phyloP scores from a whole-genome alignment of 2,797 vertebrate species.

The Xenopus petersii region DNA sequence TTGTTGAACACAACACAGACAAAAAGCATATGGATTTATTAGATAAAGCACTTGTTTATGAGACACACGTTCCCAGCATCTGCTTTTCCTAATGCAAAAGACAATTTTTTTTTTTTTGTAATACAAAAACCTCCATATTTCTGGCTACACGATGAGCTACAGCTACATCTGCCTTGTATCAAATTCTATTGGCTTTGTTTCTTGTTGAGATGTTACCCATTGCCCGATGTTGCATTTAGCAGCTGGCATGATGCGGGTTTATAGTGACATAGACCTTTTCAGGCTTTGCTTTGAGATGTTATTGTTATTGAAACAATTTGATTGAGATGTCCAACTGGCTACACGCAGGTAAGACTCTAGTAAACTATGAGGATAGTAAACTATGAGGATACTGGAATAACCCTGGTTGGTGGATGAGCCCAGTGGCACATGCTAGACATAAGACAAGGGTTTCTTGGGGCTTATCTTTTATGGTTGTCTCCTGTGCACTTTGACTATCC shows the following conservation, averaged over 20 bases:
- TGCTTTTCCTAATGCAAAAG: neutral
- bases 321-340: too few relatives aligned
- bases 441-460: too few relatives aligned
- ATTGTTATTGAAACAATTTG: too few relatives aligned
- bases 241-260: neutral
- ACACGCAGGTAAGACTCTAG: too few relatives aligned
- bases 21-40: slow-evolving; percentile 2
- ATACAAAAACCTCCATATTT: neutral
- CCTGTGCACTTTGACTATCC: too few relatives aligned
- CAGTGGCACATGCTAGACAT: too few relatives aligned
- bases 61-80: neutral
- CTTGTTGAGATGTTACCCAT: neutral
- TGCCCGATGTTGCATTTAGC: neutral
- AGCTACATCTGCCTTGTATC: neutral
- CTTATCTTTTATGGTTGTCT: too few relatives aligned
- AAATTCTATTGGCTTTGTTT: neutral
- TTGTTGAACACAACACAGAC: neutral
- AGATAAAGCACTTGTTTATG: neutral
- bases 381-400: neutral
- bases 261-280: neutral
- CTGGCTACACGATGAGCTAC: neutral
- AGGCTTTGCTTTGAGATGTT: neutral
- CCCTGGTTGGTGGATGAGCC: too few relatives aligned
- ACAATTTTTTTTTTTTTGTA: neutral
- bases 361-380: neutral